phyloP scores from a whole-genome alignment of 2,113 vertebrate genomes.

The Nanorana parkeri region DNA sequence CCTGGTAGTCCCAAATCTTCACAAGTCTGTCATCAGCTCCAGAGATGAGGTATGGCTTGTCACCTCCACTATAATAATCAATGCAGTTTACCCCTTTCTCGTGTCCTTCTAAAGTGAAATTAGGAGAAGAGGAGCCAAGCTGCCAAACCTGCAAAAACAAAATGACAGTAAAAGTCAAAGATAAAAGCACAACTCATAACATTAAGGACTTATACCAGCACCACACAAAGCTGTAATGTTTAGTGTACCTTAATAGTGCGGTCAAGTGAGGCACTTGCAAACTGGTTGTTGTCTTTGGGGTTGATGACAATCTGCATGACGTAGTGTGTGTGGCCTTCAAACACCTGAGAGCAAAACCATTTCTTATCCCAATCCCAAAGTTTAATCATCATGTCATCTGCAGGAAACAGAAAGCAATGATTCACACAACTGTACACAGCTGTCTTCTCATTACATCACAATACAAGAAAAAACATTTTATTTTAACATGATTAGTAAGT shows the following conservation, averaged over 20 bases:
- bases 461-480: neutral
- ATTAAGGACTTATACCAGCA: no score
- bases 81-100: conserved; percentile 99
- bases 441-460: neutral
- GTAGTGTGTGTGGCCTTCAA: conserved; percentile 99
- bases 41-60: conserved; percentile 98
- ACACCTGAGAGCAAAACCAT: conserved; percentile 97
- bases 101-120: conserved; percentile 97
- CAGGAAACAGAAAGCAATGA: conserved; percentile 15
- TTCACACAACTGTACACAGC: neutral
- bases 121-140: conserved; percentile 96
- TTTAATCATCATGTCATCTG: conserved; percentile 99
- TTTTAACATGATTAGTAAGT: neutral
- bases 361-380: conserved; percentile 99
- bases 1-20: conserved; percentile 99
- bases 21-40: conserved; percentile 96
- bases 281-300: conserved; percentile 98
- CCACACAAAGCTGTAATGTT: neutral
- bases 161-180: neutral
- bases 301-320: conserved; percentile 99
- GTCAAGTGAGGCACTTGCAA: conserved; percentile 96
- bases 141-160: conserved; percentile 89
- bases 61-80: conserved; percentile 97
- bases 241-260: conserved; percentile 92
- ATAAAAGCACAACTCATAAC: no score